Evolutionary conservation across 2,888 invertebrate species (phyloP).

Genomic region (Lacanobia oleracea): DNA sequence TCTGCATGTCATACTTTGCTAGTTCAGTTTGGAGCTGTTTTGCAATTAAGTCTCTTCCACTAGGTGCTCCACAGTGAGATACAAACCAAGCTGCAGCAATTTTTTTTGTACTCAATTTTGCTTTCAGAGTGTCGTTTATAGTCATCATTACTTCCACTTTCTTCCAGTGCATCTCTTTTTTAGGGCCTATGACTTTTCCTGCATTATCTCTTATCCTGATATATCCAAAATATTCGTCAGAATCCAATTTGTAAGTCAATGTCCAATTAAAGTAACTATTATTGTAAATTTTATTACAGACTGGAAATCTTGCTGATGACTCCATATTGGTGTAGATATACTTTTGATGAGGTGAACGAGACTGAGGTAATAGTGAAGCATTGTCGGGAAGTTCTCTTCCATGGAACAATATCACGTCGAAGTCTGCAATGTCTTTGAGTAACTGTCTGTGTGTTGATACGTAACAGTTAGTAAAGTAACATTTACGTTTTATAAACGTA

Average conservation of each 20-base stretch:
- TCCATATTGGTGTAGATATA: conserved; percentile 69
- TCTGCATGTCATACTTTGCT: conserved; percentile 62
- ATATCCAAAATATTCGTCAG: conserved; percentile 74
- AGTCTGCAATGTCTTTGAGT: conserved; percentile 69
- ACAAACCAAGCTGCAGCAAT: conserved; percentile 81
- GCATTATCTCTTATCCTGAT: conserved; percentile 69
- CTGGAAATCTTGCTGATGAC: conserved; percentile 73
- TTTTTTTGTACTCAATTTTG: conserved; percentile 70
- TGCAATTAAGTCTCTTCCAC: conserved; percentile 68
- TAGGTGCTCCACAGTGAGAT: conserved; percentile 73
- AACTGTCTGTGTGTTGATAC: conserved; percentile 72
- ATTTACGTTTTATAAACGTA: conserved; percentile 73
- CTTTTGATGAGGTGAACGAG: conserved; percentile 66
- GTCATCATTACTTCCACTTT: conserved; percentile 70
- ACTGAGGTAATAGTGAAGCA: conserved; percentile 61
- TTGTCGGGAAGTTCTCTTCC: conserved; percentile 68
- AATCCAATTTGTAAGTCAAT: conserved; percentile 77
- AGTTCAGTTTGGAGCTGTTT: conserved; percentile 65
- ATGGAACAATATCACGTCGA: conserved; percentile 77
- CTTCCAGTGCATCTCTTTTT: conserved; percentile 72
- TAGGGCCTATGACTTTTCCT: conserved; percentile 71
- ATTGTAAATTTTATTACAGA: conserved; percentile 65
- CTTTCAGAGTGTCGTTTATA: conserved; percentile 67
- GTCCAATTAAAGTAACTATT: conserved; percentile 78
- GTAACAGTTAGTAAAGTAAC: conserved; percentile 77